Percentiles rank a stretch among this genome's conserved stretches.
phyloP scores from a whole-genome alignment of 37 sponge, comb jelly and placozoan species.

The Chondrilla cf. caribensis region DNA sequence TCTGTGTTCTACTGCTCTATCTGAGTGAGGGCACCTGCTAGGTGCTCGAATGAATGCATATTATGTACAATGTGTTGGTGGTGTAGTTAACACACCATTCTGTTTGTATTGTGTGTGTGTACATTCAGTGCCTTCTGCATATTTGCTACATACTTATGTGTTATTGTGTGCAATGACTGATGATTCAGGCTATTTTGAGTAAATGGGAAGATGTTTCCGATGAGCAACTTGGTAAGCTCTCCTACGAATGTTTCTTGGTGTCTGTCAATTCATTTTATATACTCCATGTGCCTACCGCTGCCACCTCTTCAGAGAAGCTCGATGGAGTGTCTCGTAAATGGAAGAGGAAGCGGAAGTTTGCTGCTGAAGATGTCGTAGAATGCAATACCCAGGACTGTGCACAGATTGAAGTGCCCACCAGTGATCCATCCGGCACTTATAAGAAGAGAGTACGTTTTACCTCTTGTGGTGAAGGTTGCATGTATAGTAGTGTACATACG shows the following conservation, averaged over 20 bases:
- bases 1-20: no score
- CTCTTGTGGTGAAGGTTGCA: not conserved
- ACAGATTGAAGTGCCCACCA: not conserved
- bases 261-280: not conserved
- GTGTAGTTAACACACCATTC: no score
- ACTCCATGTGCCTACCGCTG: not conserved
- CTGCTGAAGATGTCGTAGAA: slow-evolving; percentile 23
- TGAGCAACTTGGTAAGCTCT: slow-evolving; percentile 13
- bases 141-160: no score
- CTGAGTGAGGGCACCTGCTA: no score
- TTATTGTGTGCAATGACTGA: no score
- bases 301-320: slow-evolving; percentile 45
- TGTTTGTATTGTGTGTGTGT: no score
- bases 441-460: slow-evolving; percentile 57
- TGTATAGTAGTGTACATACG: no score
- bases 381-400: not conserved
- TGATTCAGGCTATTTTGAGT: not conserved
- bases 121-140: no score
- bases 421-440: not conserved
- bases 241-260: not conserved
- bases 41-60: no score
- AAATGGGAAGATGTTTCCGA: slow-evolving; percentile 21
- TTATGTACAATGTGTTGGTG: no score
- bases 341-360: slow-evolving; percentile 41
- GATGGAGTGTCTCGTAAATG: slow-evolving; percentile 51